A percentile compares a stretch with the other conserved stretches of the same genome.
Evolutionary conservation across 2,888 invertebrate genomes (phyloP).

Genomic region (Oxyteleia sp.): DNA sequence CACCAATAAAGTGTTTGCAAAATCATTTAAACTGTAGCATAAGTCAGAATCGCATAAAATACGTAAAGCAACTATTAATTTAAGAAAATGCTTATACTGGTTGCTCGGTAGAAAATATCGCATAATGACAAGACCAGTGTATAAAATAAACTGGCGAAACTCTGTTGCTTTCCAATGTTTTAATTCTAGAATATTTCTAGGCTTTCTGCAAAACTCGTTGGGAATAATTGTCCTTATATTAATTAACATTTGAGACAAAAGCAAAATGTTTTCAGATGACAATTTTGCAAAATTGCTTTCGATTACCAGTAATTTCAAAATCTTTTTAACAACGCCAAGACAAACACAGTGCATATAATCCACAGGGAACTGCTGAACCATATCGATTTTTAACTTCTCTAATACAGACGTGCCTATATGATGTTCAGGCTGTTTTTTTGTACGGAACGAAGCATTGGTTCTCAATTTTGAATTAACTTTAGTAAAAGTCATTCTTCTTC

Average conservation of each 20-base stretch:
- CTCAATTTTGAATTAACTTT: neutral
- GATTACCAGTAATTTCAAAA: neutral
- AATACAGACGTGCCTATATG: neutral
- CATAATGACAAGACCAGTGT: neutral
- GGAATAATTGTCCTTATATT: neutral
- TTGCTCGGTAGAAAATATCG: neutral
- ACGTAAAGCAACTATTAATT: constrained; percentile 70
- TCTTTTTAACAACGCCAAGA: neutral
- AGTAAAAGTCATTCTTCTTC: neutral
- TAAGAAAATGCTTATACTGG: constrained; percentile 70
- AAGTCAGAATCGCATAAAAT: constrained; percentile 2
- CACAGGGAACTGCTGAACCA: neutral
- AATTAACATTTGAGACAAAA: neutral
- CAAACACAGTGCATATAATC: neutral
- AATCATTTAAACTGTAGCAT: neutral
- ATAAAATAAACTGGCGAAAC: constrained; percentile 24
- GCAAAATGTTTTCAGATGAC: neutral
- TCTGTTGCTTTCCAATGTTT: constrained; percentile 77
- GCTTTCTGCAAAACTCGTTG: neutral
- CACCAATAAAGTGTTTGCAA: constrained; percentile 35
- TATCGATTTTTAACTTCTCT: neutral
- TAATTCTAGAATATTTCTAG: neutral
- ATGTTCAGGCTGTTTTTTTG: neutral
- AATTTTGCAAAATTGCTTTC: neutral
- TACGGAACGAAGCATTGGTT: neutral